Evolutionary conservation across 2,113 vertebrate species (phyloP).

Genomic region (Halcyon senegalensis): DNA sequence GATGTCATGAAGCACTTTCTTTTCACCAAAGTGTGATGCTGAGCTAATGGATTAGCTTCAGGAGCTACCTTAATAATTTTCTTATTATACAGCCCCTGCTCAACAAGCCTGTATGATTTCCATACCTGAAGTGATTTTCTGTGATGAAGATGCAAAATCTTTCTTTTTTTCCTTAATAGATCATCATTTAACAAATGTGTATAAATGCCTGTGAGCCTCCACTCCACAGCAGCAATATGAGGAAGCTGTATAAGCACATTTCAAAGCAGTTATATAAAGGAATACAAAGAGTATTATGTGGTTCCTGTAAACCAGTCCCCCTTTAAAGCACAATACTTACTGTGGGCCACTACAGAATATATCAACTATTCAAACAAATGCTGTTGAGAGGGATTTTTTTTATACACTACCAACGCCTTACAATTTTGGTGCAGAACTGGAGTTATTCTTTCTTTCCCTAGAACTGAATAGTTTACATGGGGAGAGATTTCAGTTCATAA

Average conservation of each 20-base stretch:
- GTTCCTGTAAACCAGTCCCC: not conserved
- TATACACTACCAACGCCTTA: not conserved
- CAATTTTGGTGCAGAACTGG: not conserved
- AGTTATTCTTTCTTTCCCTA: not conserved
- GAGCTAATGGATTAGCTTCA: not conserved
- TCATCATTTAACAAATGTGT: not conserved
- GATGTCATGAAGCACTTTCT: not conserved
- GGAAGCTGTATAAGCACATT: not conserved
- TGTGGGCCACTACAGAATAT: not conserved
- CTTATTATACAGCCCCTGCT: not conserved
- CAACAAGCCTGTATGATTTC: not conserved
- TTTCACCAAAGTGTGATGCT: not conserved
- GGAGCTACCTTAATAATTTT: not conserved
- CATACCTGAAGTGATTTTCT: not conserved
- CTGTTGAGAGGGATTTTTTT: not conserved
- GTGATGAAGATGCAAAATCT: not conserved
- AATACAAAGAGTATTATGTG: not conserved
- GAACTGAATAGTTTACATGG: not conserved
- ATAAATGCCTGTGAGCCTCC: not conserved
- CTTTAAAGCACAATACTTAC: not conserved
- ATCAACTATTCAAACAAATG: not conserved
- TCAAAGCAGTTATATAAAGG: not conserved
- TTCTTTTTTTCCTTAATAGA: not conserved
- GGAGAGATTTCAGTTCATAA: not conserved
- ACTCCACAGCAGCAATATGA: not conserved